These are phyloP conservation scores for Ramphastos sulfuratus DNA, from an alignment of 2,113 vertebrate genomes.

Conservation along the genomic window DNA sequence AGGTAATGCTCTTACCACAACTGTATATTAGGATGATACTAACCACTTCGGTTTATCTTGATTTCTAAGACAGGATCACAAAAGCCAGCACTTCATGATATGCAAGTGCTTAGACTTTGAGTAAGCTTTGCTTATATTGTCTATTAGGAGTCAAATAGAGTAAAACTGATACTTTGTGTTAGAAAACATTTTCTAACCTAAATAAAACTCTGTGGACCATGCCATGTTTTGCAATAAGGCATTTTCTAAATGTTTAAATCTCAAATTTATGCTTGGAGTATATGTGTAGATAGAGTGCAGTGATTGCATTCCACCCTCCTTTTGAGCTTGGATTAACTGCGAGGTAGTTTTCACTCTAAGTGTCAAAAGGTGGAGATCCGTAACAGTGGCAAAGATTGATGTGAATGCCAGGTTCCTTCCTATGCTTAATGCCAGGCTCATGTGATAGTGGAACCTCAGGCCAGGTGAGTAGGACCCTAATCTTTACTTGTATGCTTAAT, in stretches of 20 bases:
- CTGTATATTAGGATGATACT: background rate
- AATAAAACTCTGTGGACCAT: background rate
- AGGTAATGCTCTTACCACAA: background rate
- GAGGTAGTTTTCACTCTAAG: background rate
- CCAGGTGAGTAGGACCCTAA: background rate
- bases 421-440: background rate
- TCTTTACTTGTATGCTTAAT: background rate
- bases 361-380: background rate
- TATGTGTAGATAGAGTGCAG: background rate
- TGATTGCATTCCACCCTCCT: background rate
- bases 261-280: background rate
- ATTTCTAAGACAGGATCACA: background rate
- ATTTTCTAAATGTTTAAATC: background rate
- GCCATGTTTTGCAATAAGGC: background rate
- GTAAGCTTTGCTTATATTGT: background rate
- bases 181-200: background rate
- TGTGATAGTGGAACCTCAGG: background rate
- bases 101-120: background rate
- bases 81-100: background rate
- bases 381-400: background rate
- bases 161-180: background rate
- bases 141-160: background rate
- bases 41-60: background rate
- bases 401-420: background rate
- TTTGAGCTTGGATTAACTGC: background rate